A percentile compares a stretch with the other conserved stretches of the same genome.
Evolutionary conservation across 2,797 vertebrate species (phyloP).

Genomic region (Arnoldichthys spilopterus): DNA sequence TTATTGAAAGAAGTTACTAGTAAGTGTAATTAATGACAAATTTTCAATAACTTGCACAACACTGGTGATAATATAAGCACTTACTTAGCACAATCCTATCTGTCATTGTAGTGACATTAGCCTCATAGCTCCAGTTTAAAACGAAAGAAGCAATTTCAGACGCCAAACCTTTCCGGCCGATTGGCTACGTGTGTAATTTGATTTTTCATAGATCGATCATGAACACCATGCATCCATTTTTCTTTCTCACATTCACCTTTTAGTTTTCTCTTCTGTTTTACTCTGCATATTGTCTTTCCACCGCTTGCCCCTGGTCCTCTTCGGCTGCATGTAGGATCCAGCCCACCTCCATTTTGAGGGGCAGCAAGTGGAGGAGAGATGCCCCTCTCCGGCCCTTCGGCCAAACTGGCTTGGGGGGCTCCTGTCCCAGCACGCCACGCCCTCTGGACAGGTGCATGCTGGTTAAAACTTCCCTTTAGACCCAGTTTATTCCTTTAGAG

Average conservation of each 20-base stretch:
- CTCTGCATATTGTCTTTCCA: conserved; percentile 3
- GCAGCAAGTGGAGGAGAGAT: conserved; percentile 75
- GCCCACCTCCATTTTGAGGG: conserved; percentile 81
- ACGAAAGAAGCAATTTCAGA: no score
- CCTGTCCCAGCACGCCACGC: conserved; percentile 81
- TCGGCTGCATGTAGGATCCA: conserved; percentile 69
- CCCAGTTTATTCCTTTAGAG: conserved; percentile 11
- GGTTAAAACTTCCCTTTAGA: conserved; percentile 39
- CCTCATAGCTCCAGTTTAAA: no score
- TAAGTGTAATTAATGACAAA: no score
- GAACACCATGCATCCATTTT: conserved; percentile 26
- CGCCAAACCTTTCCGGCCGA: no score
- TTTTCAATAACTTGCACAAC: no score
- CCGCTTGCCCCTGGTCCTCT: conserved; percentile 12
- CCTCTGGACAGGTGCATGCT: conserved; percentile 84
- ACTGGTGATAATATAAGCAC: no score
- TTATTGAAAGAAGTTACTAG: no score
- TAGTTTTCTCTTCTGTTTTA: conserved; percentile 33
- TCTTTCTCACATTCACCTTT: conserved; percentile 30
- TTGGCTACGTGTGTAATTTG: no score
- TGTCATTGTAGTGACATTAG: no score
- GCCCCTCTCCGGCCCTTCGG: conserved; percentile 80
- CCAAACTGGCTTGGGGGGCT: conserved; percentile 78
- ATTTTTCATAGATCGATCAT: neutral
- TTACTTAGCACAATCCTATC: no score